These are phyloP conservation scores for Oryzias celebensis DNA, from an alignment of 2,113 vertebrate genomes.

Conservation along the genomic window DNA sequence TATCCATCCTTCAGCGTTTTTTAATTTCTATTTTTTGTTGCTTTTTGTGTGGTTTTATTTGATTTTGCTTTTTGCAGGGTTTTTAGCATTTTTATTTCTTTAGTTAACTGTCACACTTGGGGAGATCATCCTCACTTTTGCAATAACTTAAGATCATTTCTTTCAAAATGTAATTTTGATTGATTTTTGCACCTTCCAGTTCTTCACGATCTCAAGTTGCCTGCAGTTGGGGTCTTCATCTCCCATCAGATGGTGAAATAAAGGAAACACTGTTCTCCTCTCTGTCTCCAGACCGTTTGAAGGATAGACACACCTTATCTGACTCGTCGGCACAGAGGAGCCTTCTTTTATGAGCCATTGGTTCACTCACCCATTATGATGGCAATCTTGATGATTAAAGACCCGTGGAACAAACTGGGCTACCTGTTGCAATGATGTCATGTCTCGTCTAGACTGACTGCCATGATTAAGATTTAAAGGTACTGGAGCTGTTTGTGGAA, in stretches of 20 bases:
- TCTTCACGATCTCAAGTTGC: constrained; percentile 4
- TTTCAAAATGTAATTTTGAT: not conserved
- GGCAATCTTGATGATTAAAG: constrained; percentile 69
- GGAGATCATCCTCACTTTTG: constrained; percentile 10
- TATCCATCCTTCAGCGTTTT: no score
- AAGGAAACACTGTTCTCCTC: constrained; percentile 52
- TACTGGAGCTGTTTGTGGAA: constrained; percentile 65
- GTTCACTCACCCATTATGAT: constrained; percentile 64
- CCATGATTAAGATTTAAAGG: constrained; percentile 67
- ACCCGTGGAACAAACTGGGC: constrained; percentile 61
- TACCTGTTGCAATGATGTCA: constrained; percentile 78
- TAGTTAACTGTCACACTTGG: no score
- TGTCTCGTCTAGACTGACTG: constrained; percentile 64
- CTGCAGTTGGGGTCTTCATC: constrained; percentile 14
- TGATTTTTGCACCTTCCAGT: constrained; percentile 15
- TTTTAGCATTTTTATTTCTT: no score
- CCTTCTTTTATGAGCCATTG: constrained; percentile 51
- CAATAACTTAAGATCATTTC: not conserved
- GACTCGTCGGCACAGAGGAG: constrained; percentile 53
- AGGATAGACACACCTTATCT: constrained; percentile 60
- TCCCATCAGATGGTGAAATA: constrained; percentile 40
- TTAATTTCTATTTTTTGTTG: no score
- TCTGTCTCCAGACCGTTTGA: constrained; percentile 40
- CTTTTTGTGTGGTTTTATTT: no score
- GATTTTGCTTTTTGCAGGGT: no score